Evolutionary conservation across 2,888 invertebrate species (phyloP), one percentile per base, ranked within the genome.

Genomic region (Eupithecia exiguata): DNA sequence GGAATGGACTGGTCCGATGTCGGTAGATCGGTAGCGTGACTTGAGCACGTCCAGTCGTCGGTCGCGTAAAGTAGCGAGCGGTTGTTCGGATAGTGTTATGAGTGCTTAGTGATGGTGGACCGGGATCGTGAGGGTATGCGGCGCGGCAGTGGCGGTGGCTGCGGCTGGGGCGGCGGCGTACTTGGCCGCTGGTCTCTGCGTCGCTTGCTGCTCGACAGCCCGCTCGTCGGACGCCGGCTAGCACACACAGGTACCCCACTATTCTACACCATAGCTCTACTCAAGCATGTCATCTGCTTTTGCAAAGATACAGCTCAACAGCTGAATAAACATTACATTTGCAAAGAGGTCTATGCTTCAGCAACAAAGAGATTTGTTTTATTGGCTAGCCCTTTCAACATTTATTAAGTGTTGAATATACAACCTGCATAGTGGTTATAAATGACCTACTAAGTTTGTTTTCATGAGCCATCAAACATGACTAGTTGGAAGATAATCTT

Each of bases 181-280:
- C 87, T 94, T 70, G 92, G 94, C 78, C 92, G 96, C 82, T 96
- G 96, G 95, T 97, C 97, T 30, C 89, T 97, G 61, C 95, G 97
- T 67, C 95, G 96, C 77, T 91, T 97, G 78, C 94, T 97, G 74
- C 96, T 97, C 75, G 96, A 96, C 81, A 96, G 96, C 87, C 97
- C 97, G 5, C 93, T 97, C 30, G 95, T 96, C 72, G 96, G 96
- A 53, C 94, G 96, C 70, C 94, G 96, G 82, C 95, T 96, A 38
- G 94, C 94, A 58, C 93, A 94, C 78, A 91, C 94, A 92, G 94
- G 94, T 93, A 89, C 69, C 16, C 63, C 40, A 30, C 49, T 40
- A n/a, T 35, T n/a, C 61, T 53, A 53, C 14, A 25, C 53, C 53
- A 21, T 21, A 53, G 3, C 58, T 58, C 25, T 25, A n/a, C 21